Evolutionary conservation across 1,140 invertebrate genomes (phyloP), one percentile per base, ranked within the genome.

Genomic region (Drosophila dunni): DNA sequence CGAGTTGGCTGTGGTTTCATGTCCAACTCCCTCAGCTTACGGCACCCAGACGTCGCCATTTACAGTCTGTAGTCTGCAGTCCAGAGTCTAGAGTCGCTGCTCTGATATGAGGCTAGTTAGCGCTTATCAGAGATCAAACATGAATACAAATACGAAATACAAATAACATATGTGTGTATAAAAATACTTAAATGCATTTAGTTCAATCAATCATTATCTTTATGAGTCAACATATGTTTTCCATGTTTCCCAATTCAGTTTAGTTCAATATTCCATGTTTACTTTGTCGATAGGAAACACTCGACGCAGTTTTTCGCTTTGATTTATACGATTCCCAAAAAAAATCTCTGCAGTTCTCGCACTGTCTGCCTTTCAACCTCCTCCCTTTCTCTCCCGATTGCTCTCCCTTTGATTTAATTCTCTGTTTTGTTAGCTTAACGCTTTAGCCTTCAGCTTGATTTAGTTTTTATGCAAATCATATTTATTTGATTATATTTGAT

Each of bases 401-500:
- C 36, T 17, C 3, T 24, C 33, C 40, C 2, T 34, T 53, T 79
- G 58, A 62, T 53, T 73, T 42, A 44, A 24, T 61, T 68, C 78
- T 74, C 58, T 64, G 53, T 71, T 29, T 72, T 69, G 73, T 88
- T 83, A 66, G 75, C 66, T 88, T 83, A 70, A 50, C 57, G 51
- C 51, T 61, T 70, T 5, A 66, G 78, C 46, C 58, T 85, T 74
- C 63, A 67, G 53, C 65, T 72, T 69, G 73, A 75, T 89, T 88
- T 83, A 69, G 75, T 70, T 88, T 83, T 84, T 88, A 88, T 88
- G 84, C 85, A 88, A 88, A 88, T 88, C 84, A 89, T 88, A 84
- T 90, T 88, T 89, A 80, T 89, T 88, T 88, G 84, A 86, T 77
- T 77, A 79, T 62, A 58, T 79, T 70, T 88, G 83, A 88, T 88